Base-by-base conservation (phyloP, 2,797 vertebrate genomes). In the Jordanella pulchra region DNA sequence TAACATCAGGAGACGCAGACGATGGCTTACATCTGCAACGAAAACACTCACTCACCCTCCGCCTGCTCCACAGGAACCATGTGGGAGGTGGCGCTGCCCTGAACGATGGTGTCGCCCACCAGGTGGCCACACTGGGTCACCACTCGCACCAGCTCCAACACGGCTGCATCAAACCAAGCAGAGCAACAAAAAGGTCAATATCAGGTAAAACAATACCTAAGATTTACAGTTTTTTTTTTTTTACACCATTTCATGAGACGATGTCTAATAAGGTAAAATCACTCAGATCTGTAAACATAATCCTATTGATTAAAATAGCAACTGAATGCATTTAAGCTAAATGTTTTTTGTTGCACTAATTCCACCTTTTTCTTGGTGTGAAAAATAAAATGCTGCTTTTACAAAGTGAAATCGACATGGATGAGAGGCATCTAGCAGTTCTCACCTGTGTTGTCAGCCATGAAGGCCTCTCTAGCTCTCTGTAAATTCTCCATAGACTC, bases 51-150 rank as follows among this genome's bases (percentile, higher is more conserved):
- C 82, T 69, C 67, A 90, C 90, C 90, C 56, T 98, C 97, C 0
- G 96, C 96, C 1, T 97, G 94, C 79, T 98, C 96, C 25, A 95
- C 94, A 0, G 95, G 95, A 72, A 96, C 95, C 93, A 95, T 93
- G 73, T 97, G 97, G 60, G 96, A 96, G 76, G 96, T 97, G 39
- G 95, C 94, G 0, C 96, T 97, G 21, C 97, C 96, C 42, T 98
- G 96, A 58, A 96, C 66, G 17, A 99, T 95, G 83, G 95, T 95
- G 88, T 98, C 96, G 0, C 97, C 95, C 84, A 98, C 91, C 81
- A 97, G 88, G 93, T 98, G 97, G 83, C 95, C 95, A 39, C 97
- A 96, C 83, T 95, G 95, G 74, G 95, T 94, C 76, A 98, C 87
- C 0, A 93, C 94, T 53, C 95, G 93, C 61, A 98, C 89, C 83